Percentiles rank a stretch among this genome's conserved stretches.
Conservation (phyloP, 2,888 invertebrate genomes). For the Atethmia centrago region DNA sequence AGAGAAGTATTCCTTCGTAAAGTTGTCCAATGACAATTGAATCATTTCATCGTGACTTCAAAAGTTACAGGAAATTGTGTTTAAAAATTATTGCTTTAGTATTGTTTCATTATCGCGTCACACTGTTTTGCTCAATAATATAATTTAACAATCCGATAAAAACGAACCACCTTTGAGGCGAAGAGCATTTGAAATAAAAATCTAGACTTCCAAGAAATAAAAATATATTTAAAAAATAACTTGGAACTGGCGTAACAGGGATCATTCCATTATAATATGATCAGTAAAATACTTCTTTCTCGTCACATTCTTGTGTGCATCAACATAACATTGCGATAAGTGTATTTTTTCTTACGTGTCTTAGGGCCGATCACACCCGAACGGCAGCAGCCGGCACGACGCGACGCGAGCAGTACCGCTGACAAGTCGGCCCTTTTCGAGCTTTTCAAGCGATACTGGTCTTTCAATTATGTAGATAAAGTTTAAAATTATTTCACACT, state of each 20-base stretch:
- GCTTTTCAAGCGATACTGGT: too few relatives aligned
- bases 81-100: constrained; percentile 46
- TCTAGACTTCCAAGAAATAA: constrained; percentile 58
- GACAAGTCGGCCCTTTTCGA: too few relatives aligned
- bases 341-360: constrained; percentile 14
- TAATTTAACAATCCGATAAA: constrained; percentile 59
- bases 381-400: too few relatives aligned
- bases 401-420: too few relatives aligned
- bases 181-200: constrained; percentile 57
- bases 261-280: constrained; percentile 37
- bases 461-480: too few relatives aligned
- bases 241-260: constrained; percentile 54
- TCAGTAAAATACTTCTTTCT: constrained; percentile 45
- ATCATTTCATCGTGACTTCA: constrained; percentile 31
- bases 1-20: constrained; percentile 36
- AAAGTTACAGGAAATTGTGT: constrained; percentile 26
- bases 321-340: constrained; percentile 45
- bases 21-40: constrained; percentile 21
- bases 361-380: too few relatives aligned
- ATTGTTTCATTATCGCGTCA: constrained; percentile 13
- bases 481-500: too few relatives aligned
- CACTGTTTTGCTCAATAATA: constrained; percentile 24
- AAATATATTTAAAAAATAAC: constrained; percentile 57
- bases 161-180: constrained; percentile 45
- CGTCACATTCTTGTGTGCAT: constrained; percentile 41